Evolutionary conservation across 2,113 vertebrate species (phyloP), one percentile per base, ranked within the genome.

Genomic region (Limnothrissa miodon): DNA sequence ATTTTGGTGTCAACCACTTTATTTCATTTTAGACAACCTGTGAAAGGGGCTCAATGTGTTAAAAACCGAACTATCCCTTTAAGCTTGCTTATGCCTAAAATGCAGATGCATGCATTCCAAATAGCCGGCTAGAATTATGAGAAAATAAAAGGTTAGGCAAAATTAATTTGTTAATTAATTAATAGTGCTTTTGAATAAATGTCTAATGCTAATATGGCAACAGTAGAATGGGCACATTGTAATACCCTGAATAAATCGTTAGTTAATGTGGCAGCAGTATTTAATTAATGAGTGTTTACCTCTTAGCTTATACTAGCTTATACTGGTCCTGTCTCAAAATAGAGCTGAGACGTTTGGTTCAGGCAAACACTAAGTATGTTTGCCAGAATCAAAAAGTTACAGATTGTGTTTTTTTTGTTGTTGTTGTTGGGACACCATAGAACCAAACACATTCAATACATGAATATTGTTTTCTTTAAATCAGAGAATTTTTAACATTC

Each of bases 341-440:
- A 17, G 29, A 74, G 66, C 33, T 36, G 29, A 74, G 33, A 29
- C 25, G 29, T 70, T 70, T 29, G 13, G 9, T 21, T 86, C n/a
- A n/a, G n/a, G n/a, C n/a, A n/a, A n/a, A n/a, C n/a, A 11, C 81
- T 84, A 56, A 56, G 70, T 85, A 46, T 70, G 56, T 70, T 70
- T 66, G 56, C 51, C 45, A 17, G 25, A 11, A 13, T 15, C 33
- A 10, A 74, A 74, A 74, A 4, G 29, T 29, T 62, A 21, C 59
- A 62, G 25, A 62, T 7, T 10, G 59, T 74, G 9, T 10, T 29
- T 33, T 70, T 10, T 36, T 36, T 17, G 66, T 74, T 17, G 66
- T 33, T 33, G 29, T 29, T 74, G n/a, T 33, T 74, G 15, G 15
- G 66, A 74, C 29, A 74, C 66, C 29, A 74, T 29, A 33, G 66